Base-by-base conservation (phyloP, 2,797 vertebrate species). In the Martes flavigula region DNA sequence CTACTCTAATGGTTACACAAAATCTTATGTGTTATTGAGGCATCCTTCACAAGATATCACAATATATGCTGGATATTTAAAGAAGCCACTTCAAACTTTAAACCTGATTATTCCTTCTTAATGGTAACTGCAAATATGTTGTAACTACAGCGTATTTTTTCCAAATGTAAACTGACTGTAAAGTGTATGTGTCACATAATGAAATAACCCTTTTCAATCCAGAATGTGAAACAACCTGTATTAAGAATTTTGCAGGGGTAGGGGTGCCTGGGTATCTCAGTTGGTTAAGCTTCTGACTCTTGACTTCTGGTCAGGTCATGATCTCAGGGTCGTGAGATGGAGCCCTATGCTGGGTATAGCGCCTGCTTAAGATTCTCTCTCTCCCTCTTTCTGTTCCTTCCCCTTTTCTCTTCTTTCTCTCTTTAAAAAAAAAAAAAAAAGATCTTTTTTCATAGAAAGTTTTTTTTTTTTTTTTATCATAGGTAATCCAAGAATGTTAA, bases 381-480 rank as follows among this genome's bases (percentile, higher is more conserved):
- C n/a, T 68, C 9, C n/a, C 32, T 68, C 64, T 35, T 68, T 17
- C 64, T 68, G 7, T 15, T 35, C 9, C n/a, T 35, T 35, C 18
- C n/a, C 20, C n/a, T 68, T 68, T 68, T 68, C 18, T 68, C 66
- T 68, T n/a, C 66, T 21, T 18, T 21, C 17, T 66, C n/a, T 35
- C n/a, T 64, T 27, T 4, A 15, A 51, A 51, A 51, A 17, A 30
- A 62, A 62, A 32, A 64, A 32, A 64, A 64, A 30, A 64, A 5
- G 0, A 87, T 5, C 43, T 78, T 23, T 73, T 95, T 95, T 46
- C 23, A 72, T 25, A 38, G 35, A 68, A 86, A 86, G 40, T 82
- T 72, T 8, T 58, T 27, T 62, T 96, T 96, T 54, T 62, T 62
- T 96, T 90, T 68, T 90, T 25, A 96, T 90, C 5, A 54, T 73